Evolutionary conservation across 1,140 invertebrate genomes (phyloP).

Genomic region (Hetaerina americana): DNA sequence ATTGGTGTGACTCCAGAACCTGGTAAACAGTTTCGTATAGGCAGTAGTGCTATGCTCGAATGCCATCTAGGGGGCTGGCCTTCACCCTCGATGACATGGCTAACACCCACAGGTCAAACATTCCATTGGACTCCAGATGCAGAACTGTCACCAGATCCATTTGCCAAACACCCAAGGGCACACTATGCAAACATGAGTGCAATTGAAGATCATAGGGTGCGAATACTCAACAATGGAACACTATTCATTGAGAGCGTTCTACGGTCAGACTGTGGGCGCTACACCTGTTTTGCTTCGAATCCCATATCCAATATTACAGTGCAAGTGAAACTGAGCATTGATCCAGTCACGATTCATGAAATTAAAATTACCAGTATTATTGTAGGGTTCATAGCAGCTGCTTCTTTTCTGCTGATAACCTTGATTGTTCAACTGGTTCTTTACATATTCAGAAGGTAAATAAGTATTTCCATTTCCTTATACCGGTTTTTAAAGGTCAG

Average conservation of each 20-base stretch:
- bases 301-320: constrained; percentile 60
- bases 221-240: constrained; percentile 37
- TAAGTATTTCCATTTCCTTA: constrained; percentile 18
- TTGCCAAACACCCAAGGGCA: constrained; percentile 45
- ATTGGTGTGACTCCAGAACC: constrained; percentile 37
- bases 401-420: constrained; percentile 63
- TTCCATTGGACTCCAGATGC: constrained; percentile 62
- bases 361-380: constrained; percentile 73
- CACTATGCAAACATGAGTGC: constrained; percentile 37
- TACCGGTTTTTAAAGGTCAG: too few relatives aligned
- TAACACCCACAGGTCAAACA: constrained; percentile 54
- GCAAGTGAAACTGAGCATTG: constrained; percentile 58
- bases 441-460: constrained; percentile 55
- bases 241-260: constrained; percentile 44
- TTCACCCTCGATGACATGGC: constrained; percentile 68
- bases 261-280: constrained; percentile 71
- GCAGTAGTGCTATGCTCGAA: constrained; percentile 51
- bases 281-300: constrained; percentile 75
- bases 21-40: constrained; percentile 42
- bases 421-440: constrained; percentile 60
- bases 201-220: constrained; percentile 31
- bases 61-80: constrained; percentile 68
- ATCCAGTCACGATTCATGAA: constrained; percentile 64
- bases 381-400: constrained; percentile 63
- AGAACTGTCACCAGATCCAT: constrained; percentile 39